phyloP scores from a whole-genome alignment of 37 sponge, comb jelly and placozoan genomes.

The Spongilla lacustris region DNA sequence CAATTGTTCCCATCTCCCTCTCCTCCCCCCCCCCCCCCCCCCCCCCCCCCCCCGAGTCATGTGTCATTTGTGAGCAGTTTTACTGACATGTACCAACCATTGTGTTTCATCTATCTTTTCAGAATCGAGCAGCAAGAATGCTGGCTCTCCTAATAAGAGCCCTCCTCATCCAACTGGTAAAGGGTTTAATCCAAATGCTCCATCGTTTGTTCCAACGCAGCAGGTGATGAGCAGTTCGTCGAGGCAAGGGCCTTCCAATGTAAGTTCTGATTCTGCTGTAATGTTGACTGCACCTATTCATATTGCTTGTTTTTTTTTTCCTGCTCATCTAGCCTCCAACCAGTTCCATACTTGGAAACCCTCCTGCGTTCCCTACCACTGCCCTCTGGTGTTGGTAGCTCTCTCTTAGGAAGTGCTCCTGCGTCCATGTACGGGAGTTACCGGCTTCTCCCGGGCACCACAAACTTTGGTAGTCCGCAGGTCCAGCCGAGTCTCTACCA shows the following conservation, averaged over 20 bases:
- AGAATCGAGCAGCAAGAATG: constrained; percentile 5
- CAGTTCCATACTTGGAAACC: constrained; percentile 64
- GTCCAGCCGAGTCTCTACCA: neutral
- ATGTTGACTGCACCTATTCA: too few relatives aligned
- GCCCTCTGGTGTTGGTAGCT: neutral
- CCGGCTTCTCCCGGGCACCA: neutral
- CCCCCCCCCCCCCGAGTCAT: too few relatives aligned
- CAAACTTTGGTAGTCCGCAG: neutral
- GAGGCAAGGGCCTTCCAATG: constrained; percentile 30
- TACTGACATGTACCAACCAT: too few relatives aligned
- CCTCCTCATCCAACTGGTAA: constrained; percentile 38
- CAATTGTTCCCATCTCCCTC: too few relatives aligned
- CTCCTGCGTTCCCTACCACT: constrained; percentile 19
- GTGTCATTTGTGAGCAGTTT: too few relatives aligned
- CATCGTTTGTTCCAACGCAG: constrained; percentile 77
- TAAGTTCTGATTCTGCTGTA: neutral
- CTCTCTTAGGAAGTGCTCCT: constrained; percentile 56
- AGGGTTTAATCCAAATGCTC: constrained; percentile 84
- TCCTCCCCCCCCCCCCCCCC: constrained; percentile 16
- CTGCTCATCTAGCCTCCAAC: constrained; percentile 31
- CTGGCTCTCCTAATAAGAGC: constrained; percentile 52
- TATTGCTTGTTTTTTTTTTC: constrained; percentile 1
- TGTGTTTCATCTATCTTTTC: too few relatives aligned
- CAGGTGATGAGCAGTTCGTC: neutral
- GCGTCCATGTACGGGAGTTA: neutral